Evolutionary conservation across 2,888 invertebrate genomes (phyloP).

Genomic region (Tillus elongatus): DNA sequence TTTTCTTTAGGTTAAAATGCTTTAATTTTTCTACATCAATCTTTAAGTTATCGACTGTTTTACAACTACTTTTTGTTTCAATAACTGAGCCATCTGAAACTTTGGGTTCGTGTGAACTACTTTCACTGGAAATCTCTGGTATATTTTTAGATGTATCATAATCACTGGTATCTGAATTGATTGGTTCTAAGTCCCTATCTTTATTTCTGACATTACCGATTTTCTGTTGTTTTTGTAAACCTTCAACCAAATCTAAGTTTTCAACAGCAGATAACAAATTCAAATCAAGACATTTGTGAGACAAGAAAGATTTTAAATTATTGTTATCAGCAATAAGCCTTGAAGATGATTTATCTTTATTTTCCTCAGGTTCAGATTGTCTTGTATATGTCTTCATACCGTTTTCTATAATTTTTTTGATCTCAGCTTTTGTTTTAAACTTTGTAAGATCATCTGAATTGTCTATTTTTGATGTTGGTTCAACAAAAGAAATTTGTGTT

Average conservation of each 20-base stretch:
- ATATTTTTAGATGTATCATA: conserved; percentile 42
- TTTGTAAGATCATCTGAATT: background rate
- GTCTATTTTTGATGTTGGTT: conserved; percentile 8
- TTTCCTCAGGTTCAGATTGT: too few species aligned
- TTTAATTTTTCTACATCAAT: too few species aligned
- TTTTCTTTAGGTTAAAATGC: too few species aligned
- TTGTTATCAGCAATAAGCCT: background rate
- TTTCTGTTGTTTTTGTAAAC: conserved; percentile 11
- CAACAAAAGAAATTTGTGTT: conserved; percentile 24
- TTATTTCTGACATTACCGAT: conserved; percentile 6
- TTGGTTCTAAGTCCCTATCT: conserved; percentile 1
- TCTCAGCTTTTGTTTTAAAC: conserved; percentile 11
- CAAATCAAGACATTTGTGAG: conserved; percentile 30
- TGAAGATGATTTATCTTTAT: conserved; percentile 8
- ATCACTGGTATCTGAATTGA: conserved; percentile 27
- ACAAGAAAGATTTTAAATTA: conserved; percentile 27
- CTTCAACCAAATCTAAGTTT: conserved; percentile 24
- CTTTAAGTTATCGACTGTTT: too few species aligned
- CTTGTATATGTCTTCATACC: conserved; percentile 14
- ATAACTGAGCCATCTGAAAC: background rate
- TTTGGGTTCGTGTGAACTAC: background rate
- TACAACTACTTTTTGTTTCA: too few species aligned
- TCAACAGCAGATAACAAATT: conserved; percentile 28
- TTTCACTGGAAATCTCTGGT: conserved; percentile 27
- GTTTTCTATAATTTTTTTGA: conserved; percentile 14